Evolutionary conservation across 2,888 invertebrate genomes (phyloP).

Genomic region (Epsilonema sp.): DNA sequence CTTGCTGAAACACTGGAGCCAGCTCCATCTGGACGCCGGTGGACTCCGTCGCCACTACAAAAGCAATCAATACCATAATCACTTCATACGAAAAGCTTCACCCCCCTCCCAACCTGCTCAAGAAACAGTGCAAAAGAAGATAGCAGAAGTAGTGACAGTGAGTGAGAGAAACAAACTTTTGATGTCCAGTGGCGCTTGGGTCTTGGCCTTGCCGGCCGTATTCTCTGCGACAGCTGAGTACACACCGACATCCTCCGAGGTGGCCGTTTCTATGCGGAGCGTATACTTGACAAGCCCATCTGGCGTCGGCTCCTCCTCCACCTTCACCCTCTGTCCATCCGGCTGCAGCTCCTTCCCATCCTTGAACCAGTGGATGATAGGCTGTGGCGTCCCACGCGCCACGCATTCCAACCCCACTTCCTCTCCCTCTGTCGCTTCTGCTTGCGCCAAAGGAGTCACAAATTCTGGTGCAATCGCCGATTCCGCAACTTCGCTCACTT

Average conservation of each 20-base stretch:
- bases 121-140: too few species aligned
- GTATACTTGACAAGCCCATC: too few species aligned
- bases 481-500: too few species aligned
- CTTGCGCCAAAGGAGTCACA: neutral
- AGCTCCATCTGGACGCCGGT: too few species aligned
- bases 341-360: slow-evolving; percentile 38
- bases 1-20: slow-evolving; percentile 55
- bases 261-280: neutral
- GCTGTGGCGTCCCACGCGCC: slow-evolving; percentile 50
- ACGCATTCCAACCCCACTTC: slow-evolving; percentile 47
- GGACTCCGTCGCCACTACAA: too few species aligned
- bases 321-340: slow-evolving; percentile 8
- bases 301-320: neutral
- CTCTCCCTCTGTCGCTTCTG: neutral
- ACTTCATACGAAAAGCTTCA: too few species aligned
- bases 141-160: too few species aligned
- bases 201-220: too few species aligned
- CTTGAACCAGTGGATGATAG: slow-evolving; percentile 63
- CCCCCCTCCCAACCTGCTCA: too few species aligned
- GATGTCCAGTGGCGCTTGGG: too few species aligned
- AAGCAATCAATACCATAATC: too few species aligned
- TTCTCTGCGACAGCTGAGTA: neutral
- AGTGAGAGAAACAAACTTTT: too few species aligned
- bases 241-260: neutral
- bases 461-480: slow-evolving; percentile 1